Conservation (phyloP, 2,888 invertebrate genomes). For the Theretra japonica region DNA sequence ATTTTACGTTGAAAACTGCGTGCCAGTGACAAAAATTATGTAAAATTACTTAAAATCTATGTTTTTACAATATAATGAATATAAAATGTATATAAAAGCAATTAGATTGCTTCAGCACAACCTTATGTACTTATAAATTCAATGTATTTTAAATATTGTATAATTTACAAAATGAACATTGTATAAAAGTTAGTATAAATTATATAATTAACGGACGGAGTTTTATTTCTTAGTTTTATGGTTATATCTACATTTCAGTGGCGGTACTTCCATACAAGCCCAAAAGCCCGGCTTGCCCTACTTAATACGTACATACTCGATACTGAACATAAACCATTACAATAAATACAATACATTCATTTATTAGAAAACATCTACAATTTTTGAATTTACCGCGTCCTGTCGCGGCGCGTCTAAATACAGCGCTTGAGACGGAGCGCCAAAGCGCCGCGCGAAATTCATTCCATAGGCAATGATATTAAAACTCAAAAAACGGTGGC, state of each 20-base stretch:
- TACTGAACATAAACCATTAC: too few relatives aligned
- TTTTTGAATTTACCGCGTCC: too few relatives aligned
- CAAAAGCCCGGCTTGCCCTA: too few relatives aligned
- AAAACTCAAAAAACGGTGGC: too few relatives aligned
- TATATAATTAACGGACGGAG: slow-evolving; percentile 49
- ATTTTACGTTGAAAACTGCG: slow-evolving; percentile 8
- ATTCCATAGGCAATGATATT: too few relatives aligned
- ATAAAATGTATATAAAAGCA: slow-evolving; percentile 60
- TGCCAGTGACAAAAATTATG: slow-evolving; percentile 16
- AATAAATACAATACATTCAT: too few relatives aligned
- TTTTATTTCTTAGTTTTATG: slow-evolving; percentile 57
- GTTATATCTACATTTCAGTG: slow-evolving; percentile 72
- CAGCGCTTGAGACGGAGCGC: too few relatives aligned
- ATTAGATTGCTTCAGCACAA: slow-evolving; percentile 77
- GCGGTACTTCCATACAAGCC: too few relatives aligned
- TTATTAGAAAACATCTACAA: too few relatives aligned
- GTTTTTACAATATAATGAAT: slow-evolving; percentile 51
- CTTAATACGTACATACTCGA: too few relatives aligned
- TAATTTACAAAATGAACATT: slow-evolving; percentile 28
- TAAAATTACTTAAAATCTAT: slow-evolving; percentile 32
- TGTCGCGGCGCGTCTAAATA: too few relatives aligned
- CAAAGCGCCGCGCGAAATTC: too few relatives aligned
- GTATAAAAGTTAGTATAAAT: slow-evolving; percentile 26
- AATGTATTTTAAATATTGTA: slow-evolving; percentile 27
- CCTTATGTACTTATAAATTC: slow-evolving; percentile 58